Conservation (phyloP, 2,888 invertebrate species). For the Eucera pruinosa region DNA sequence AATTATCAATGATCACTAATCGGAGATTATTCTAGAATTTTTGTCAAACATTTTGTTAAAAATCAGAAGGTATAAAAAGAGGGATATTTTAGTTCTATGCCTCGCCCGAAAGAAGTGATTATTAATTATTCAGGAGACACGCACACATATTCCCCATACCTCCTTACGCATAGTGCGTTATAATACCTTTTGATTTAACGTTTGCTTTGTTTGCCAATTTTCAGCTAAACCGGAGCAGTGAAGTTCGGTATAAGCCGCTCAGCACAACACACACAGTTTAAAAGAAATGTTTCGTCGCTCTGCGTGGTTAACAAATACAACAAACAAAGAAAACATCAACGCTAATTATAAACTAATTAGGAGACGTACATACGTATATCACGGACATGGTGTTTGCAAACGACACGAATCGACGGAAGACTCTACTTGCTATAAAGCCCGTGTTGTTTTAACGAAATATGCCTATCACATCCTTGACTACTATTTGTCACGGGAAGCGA, state of each 20-base stretch:
- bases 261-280: constrained; percentile 70
- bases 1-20: too few species aligned
- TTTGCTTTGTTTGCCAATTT: constrained; percentile 72
- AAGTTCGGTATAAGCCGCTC: constrained; percentile 76
- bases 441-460: constrained; percentile 52
- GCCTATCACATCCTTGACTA: constrained; percentile 59
- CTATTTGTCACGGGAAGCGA: constrained; percentile 42
- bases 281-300: constrained; percentile 82
- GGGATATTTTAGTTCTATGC: constrained; percentile 15
- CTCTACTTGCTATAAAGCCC: constrained; percentile 33
- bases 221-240: constrained; percentile 82
- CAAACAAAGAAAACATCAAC: constrained; percentile 74
- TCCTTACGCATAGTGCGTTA: constrained; percentile 14
- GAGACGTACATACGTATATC: constrained; percentile 61
- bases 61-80: too few species aligned
- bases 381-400: constrained; percentile 60
- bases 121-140: constrained; percentile 4
- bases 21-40: too few species aligned
- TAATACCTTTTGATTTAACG: constrained; percentile 54
- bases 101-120: neutral
- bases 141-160: neutral
- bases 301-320: constrained; percentile 75
- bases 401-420: constrained; percentile 69
- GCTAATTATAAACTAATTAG: constrained; percentile 74
- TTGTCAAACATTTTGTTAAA: neutral